Base-by-base conservation (phyloP, 2,888 invertebrate species). In the Syritta pipiens region DNA sequence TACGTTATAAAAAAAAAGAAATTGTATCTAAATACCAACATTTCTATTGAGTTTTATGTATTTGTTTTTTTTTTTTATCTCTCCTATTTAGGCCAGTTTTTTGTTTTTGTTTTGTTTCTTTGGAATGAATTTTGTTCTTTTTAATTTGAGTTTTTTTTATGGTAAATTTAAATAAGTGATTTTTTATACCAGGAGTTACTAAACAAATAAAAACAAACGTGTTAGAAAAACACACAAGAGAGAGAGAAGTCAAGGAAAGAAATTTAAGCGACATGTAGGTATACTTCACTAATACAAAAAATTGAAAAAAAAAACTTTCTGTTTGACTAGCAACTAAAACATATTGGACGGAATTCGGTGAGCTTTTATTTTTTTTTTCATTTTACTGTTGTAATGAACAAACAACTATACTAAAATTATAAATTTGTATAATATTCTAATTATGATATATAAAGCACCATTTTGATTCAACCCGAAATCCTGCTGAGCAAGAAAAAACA, bases 101-200 rank as follows among this genome's bases (percentile, higher is more conserved):
- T 12, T 10, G 37, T 30, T 40, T 55, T 42, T 49, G 57, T 59
- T 59, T 75, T 68, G 51, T 63, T 75, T 79, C 86, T 86, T 87
- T 87, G 88, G 88, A 87, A 87, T 87, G 88, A 87, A 86, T 86
- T 63, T 60, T 68, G 48, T 81, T 49, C 65, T 49, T 81, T 59
- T 28, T 59, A 74, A 69, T 74, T 82, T 62, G 48, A 55, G 35
- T 76, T 62, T 69, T 48, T 62, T 40, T 55, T 28, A 57, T 74
- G 65, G 60, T 30, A 12, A 17, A 63, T 60, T 59, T 40, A 57
- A 82, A 85, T 85, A 86, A 86, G 86, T 86, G 86, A 86, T 86
- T 83, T n/a, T n/a, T 85, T 83, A 82, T 83, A 81, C 81, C 76
- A 81, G 79, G 44, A 37, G 19, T 48, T 20, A 35, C 28, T 28